Percentiles rank a stretch among this genome's conserved stretches.
Evolutionary conservation across 2,888 invertebrate genomes (phyloP).

Genomic region (Polyommatus icarus): DNA sequence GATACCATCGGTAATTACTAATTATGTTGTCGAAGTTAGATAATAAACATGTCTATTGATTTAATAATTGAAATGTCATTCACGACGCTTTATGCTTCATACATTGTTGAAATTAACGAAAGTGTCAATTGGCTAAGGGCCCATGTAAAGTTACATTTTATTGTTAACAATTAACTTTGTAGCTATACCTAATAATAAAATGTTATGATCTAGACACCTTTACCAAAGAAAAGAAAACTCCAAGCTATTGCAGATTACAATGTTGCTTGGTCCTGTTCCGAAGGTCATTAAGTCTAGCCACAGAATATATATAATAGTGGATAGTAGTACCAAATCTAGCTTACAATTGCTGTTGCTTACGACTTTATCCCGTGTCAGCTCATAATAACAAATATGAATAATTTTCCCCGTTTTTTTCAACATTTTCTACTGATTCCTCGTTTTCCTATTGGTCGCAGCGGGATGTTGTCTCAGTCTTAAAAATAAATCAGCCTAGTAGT

Average conservation of each 20-base stretch:
- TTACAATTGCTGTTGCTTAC: too few relatives aligned
- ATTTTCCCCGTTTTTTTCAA: too few relatives aligned
- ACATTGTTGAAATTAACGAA: too few relatives aligned
- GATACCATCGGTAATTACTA: not conserved
- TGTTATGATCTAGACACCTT: not conserved
- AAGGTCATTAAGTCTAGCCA: not conserved
- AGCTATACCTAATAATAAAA: not conserved
- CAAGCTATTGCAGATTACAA: not conserved
- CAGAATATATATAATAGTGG: too few relatives aligned
- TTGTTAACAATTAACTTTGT: not conserved
- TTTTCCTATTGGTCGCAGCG: too few relatives aligned
- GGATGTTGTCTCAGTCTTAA: too few relatives aligned
- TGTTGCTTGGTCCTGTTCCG: not conserved
- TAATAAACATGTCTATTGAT: not conserved
- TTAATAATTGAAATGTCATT: not conserved
- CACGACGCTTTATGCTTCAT: not conserved
- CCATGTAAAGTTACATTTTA: too few relatives aligned
- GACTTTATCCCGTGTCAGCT: not conserved
- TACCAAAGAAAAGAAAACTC: not conserved
- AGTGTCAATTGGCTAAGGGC: too few relatives aligned
- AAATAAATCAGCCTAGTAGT: too few relatives aligned
- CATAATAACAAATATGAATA: too few relatives aligned
- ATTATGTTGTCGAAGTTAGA: not conserved
- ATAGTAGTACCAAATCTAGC: too few relatives aligned
- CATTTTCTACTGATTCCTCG: too few relatives aligned